Evolutionary conservation across 2,888 invertebrate genomes (phyloP), one percentile per base, ranked within the genome.

Genomic region (Eucriotettix oculatus): DNA sequence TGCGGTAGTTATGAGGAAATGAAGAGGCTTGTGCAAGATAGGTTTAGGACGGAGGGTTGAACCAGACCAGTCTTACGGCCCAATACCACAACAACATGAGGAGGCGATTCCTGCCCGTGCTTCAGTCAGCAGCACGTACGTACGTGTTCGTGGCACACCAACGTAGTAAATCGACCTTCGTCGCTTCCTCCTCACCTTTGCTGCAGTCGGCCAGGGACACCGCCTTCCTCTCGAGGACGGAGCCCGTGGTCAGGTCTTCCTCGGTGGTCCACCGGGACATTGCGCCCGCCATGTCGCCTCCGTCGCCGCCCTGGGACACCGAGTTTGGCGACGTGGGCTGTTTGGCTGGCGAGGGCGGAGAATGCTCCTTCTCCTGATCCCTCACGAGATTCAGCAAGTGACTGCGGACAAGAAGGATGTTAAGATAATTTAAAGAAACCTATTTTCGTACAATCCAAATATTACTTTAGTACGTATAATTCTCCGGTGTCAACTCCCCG

Each of bases 311-410:
- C 59, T 63, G 52, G 62, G 63, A 54, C 58, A 58, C n/a, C 62
- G 64, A 53, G 60, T 58, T 55, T 60, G 29, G 29, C 7, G 29
- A 29, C 7, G 29, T 29, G 29, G 7, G 7, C 29, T 29, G 29
- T 7, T 67, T 42, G 9, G 11, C 41, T 10, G 16, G 2, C 10
- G 42, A 10, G 11, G 29, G 16, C 1, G 48, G 10, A 57, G 66
- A 57, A 60, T 62, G 63, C 48, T 71, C 69, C 62, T 75, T 77
- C 68, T 86, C 85, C 67, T 89, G 86, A 64, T 90, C 88, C 64
- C 88, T 86, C 60, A 92, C 71, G 60, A 83, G 75, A 70, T 87
- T 85, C 67, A 87, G 75, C 11, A 87, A 69, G 64, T 79, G 77
- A 60, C 82, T 80, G 71, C 52, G 67, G 64, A 64, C 60, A 65